phyloP scores from a whole-genome alignment of 2,888 invertebrate genomes.

The Cosmia pyralina region DNA sequence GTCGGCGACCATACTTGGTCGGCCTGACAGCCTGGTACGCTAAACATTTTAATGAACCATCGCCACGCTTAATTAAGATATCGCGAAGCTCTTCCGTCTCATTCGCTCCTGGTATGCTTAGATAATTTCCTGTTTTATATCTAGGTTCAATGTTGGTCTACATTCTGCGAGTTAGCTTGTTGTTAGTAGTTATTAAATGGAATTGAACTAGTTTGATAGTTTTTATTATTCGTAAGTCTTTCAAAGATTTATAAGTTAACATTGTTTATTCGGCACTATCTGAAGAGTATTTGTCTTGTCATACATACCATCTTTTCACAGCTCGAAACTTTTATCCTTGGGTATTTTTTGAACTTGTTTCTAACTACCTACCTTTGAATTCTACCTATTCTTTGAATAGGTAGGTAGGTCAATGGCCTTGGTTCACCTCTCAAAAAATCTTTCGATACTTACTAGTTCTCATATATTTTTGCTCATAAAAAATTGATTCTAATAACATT shows the following conservation, averaged over 20 bases:
- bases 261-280: not conserved
- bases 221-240: not conserved
- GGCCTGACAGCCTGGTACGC: conserved; percentile 66
- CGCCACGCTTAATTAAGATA: conserved; percentile 73
- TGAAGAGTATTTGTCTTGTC: too few relatives aligned
- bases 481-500: conserved; percentile 21
- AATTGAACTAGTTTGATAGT: conserved; percentile 1
- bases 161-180: conserved; percentile 24
- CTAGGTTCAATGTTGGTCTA: conserved; percentile 53
- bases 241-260: not conserved
- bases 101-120: conserved; percentile 58
- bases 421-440: not conserved
- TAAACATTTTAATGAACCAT: conserved; percentile 73
- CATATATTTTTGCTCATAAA: not conserved
- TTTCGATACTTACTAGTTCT: not conserved
- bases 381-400: not conserved
- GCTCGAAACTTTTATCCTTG: not conserved
- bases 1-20: conserved; percentile 50
- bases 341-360: not conserved
- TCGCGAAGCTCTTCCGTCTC: conserved; percentile 58
- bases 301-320: too few relatives aligned
- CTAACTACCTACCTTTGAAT: too few relatives aligned
- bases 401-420: not conserved
- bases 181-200: conserved; percentile 5
- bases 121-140: conserved; percentile 60